Evolutionary conservation across 1,140 invertebrate species (phyloP).

Genomic region (Drosophila ficusphila): DNA sequence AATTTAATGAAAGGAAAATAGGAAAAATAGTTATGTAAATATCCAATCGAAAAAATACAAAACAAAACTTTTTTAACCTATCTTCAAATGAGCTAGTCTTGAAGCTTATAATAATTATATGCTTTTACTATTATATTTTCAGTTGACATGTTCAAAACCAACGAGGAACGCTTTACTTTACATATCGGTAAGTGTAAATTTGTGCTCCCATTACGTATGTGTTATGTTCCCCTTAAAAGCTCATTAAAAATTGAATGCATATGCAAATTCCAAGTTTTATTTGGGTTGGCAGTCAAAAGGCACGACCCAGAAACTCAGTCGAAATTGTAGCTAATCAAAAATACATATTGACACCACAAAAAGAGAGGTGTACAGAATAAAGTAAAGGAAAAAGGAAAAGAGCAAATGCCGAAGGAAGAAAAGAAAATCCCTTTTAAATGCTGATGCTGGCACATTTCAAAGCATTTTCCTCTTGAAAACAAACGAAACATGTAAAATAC

Average conservation of each 20-base stretch:
- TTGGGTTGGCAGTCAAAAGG: conserved; percentile 26
- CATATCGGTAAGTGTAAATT: conserved; percentile 65
- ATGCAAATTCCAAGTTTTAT: conserved; percentile 33
- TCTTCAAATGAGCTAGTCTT: neutral
- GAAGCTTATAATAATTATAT: neutral
- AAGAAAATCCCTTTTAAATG: conserved; percentile 21
- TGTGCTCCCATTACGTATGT: conserved; percentile 6
- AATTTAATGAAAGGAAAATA: neutral
- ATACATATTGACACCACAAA: conserved; percentile 58
- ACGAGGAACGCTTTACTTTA: conserved; percentile 32
- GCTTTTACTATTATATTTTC: conserved; percentile 21
- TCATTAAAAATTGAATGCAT: conserved; percentile 58
- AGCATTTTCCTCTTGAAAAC: neutral
- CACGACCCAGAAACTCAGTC: conserved; percentile 8
- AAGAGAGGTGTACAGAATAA: neutral
- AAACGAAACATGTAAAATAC: conserved; percentile 11
- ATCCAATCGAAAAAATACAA: neutral
- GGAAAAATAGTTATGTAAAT: too few relatives aligned
- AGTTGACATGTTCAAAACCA: conserved; percentile 69
- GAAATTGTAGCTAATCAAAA: conserved; percentile 71
- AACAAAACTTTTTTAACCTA: neutral
- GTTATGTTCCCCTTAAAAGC: conserved; percentile 26
- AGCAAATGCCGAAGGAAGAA: conserved; percentile 3
- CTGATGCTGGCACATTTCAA: conserved; percentile 2
- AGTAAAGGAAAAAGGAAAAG: neutral